Base-by-base conservation (phyloP, 2,888 invertebrate genomes). In the Tiliacea aurago region DNA sequence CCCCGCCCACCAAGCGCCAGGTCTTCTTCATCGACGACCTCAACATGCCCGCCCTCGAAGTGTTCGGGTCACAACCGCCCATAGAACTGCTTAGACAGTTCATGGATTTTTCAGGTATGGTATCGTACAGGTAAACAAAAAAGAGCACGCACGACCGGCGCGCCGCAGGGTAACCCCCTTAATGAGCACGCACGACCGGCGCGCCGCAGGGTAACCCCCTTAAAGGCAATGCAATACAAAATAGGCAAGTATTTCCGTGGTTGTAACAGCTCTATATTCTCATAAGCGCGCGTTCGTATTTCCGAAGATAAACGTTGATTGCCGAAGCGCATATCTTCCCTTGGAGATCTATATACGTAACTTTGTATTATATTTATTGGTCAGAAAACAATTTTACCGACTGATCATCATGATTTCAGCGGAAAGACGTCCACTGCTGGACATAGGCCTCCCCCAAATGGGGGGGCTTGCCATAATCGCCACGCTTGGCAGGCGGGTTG, bases 1-100 rank as follows among this genome's bases (percentile, higher is more conserved):
- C 99, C 0, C 98, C 98, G 2, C 97, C 98, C 75, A 97, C 98
- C 13, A 98, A 98, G 93, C 97, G 97, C 33, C 98, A 98, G 85
- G 96, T 99, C 20, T 97, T 99, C 89, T 99, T 99, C 93, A 98
- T 99, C 55, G 99, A 99, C 90, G 99, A 99, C 90, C 97, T 99
- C 90, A 99, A 98, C 93, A 99, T 99, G 98, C 99, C 99, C 0
- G 98, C 98, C 0, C 97, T 98, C 15, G 99, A 99, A 90, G 97
- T 97, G 0, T 99, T 97, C 88, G 99, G 99, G 0, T 98, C 99
- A 0, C 99, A 99, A 89, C 99, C 99, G 0, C 99, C 99, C 0
- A 97, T 99, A 65, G 99, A 99, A 90, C 95, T 99, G 68, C 96
- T 99, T 0, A 94, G 99, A 1, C 99, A 99, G 92, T 98, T 97